Conservation (phyloP, 2,113 vertebrate genomes). For the Eleginops maclovinus region DNA sequence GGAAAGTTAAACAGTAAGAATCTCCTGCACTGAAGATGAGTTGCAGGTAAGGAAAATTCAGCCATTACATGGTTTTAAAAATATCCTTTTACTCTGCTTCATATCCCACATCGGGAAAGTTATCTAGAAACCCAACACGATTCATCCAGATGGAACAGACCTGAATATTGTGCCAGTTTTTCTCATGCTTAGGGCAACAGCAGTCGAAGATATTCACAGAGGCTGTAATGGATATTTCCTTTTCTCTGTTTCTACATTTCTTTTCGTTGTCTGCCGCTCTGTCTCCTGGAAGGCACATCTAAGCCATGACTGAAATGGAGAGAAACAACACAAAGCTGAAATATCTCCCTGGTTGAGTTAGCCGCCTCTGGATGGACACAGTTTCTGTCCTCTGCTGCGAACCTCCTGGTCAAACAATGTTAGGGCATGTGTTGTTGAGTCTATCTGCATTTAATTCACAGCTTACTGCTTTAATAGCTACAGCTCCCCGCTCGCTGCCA, state of each 20-base stretch:
- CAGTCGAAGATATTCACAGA: slow-evolving; percentile 19
- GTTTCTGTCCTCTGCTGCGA: slow-evolving; percentile 49
- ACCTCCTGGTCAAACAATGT: slow-evolving; percentile 57
- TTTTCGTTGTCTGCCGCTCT: slow-evolving; percentile 11
- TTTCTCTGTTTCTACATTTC: slow-evolving; percentile 14
- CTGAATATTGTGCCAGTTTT: background rate
- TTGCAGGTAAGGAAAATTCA: slow-evolving; percentile 58
- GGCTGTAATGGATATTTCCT: slow-evolving; percentile 40
- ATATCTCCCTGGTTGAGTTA: slow-evolving; percentile 29
- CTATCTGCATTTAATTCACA: slow-evolving; percentile 75
- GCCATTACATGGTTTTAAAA: slow-evolving; percentile 40
- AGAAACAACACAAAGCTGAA: slow-evolving; percentile 43
- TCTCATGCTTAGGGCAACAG: slow-evolving; percentile 21
- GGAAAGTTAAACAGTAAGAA: slow-evolving; percentile 19
- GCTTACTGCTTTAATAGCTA: slow-evolving; percentile 73
- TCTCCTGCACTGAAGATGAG: slow-evolving; percentile 28
- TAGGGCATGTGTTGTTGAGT: slow-evolving; percentile 55
- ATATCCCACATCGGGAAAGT: slow-evolving; percentile 10
- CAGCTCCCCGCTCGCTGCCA: slow-evolving; percentile 38
- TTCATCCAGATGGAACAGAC: slow-evolving; percentile 18
- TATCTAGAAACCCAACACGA: slow-evolving; percentile 32
- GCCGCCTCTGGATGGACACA: slow-evolving; percentile 50
- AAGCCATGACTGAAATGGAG: slow-evolving; percentile 18
- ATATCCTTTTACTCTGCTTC: slow-evolving; percentile 24
- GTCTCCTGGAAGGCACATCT: slow-evolving; percentile 43